Base-by-base conservation (phyloP, 2,888 invertebrate genomes). In the Lasioglossum malachurum region DNA sequence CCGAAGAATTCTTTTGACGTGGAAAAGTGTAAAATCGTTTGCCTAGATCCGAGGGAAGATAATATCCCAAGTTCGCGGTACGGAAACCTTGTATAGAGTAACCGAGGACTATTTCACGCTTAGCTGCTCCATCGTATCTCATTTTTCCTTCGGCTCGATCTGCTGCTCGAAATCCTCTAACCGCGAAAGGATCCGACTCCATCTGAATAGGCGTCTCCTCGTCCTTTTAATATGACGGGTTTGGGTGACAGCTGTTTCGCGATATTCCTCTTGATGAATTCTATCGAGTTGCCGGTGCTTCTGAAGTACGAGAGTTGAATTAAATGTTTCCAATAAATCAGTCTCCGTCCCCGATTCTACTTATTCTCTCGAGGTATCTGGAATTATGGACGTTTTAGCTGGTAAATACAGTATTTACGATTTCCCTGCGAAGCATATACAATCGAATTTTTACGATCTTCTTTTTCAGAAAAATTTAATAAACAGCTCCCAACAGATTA, bases 81-180 rank as follows among this genome's bases (percentile, higher is more conserved):
- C 60, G 38, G n/a, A 72, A 83, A 82, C 84, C 38, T 49, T 76
- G 75, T 82, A 82, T 77, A 69, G 57, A 84, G 82, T 89, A 87
- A 85, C 82, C 84, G 86, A 89, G 92, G 92, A 93, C 94, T 94
- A 94, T 94, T 95, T 95, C 93, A 94, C 94, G 94, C 94, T 94
- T 93, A 93, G 93, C 93, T 94, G 93, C 94, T 91, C 91, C 92
- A 91, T 93, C 94, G 93, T 94, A 93, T 94, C 93, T 94, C 94
- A 94, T 95, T 94, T 93, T 93, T 93, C 93, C 91, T 89, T 85
- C 92, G 88, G 90, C 91, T 90, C 71, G 71, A 88, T 90, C 91
- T 75, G 82, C 87, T 82, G 81, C 38, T 79, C 75, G 75, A 73
- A 84, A 81, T 88, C 83, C 87, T 76, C 84, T 85, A 91, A 89